A percentile compares a stretch with the other conserved stretches of the same genome.
Evolutionary conservation across 2,797 vertebrate species (phyloP).

Genomic region (Lepilemur ruficaudatus): DNA sequence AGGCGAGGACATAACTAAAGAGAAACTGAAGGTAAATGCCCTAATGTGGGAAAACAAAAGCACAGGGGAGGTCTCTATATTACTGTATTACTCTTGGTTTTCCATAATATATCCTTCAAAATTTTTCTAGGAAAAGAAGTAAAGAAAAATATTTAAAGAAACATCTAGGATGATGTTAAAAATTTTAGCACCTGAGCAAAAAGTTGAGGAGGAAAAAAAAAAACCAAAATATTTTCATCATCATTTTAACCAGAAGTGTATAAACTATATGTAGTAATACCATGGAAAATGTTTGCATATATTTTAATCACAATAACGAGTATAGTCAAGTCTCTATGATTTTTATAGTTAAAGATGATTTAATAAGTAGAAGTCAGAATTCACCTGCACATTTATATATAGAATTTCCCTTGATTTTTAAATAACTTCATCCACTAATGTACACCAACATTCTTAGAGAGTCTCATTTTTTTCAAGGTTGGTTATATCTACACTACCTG

Average conservation of each 20-base stretch:
- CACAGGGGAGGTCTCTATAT: background rate
- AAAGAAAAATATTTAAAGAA: conserved; percentile 21
- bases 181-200: conserved; percentile 5
- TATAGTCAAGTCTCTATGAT: background rate
- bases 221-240: conserved; percentile 26
- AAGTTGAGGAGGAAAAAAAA: background rate
- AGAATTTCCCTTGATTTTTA: conserved; percentile 24
- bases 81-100: background rate
- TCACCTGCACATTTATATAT: background rate
- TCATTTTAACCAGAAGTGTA: background rate
- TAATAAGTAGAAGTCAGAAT: conserved; percentile 7
- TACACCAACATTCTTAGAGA: background rate
- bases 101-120: background rate
- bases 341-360: conserved; percentile 34
- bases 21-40: conserved; percentile 10
- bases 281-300: background rate
- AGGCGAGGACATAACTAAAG: conserved; percentile 18
- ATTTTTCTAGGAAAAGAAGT: conserved; percentile 21
- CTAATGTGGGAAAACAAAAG: background rate
- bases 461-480: background rate
- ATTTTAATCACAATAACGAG: background rate
- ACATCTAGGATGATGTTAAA: background rate
- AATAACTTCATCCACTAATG: background rate
- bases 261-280: background rate
- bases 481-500: background rate